Base-by-base conservation (phyloP, 2,113 vertebrate genomes). In the Motacilla alba region DNA sequence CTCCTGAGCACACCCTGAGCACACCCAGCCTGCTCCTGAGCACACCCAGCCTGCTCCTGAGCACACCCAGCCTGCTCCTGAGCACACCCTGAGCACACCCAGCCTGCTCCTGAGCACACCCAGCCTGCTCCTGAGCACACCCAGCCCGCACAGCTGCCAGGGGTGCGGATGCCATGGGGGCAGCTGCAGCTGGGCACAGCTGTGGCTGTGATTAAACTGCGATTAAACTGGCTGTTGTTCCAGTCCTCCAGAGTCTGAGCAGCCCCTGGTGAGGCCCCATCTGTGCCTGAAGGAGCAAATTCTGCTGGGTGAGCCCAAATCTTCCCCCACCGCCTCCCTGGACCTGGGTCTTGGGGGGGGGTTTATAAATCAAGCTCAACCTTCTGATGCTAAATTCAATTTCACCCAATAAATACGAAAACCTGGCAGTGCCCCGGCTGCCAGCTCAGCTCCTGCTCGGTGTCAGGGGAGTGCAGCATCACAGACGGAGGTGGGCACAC, bases 301-400 rank as follows among this genome's bases (percentile, higher is more conserved):
- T 10, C 69, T 79, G 44, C 62, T 9, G 22, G 33, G 31, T 1
- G 11, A 83, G 68, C 12, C 53, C 44, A 21, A 46, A 47, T 15
- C 49, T 55, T 39, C 47, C 80, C 30, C 3, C 30, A 8, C 1
- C 0, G 0, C 13, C 37, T 14, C 28, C 10, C 21, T 15, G 24
- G 2, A 8, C 27, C 22, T 1, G 8, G 30, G 27, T 9, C 44
- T 50, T 74, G 33, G 14, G 5, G 14, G 5, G 33, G 5, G 21
- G 7, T 31, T 89, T 72, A 33, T 47, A n/a, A 17, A 66, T 15
- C 15, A 53, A 35, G 39, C 43, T 35, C 2, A 6, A 3, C 28
- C 58, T 70, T 90, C 49, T 15, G 44, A 37, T 18, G 17, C 33
- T 37, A 18, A 60, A 59, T 47, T 58, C 28, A 31, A 8, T 79